phyloP scores from a whole-genome alignment of 2,888 invertebrate species.

The Tuberolachnus salignus region DNA sequence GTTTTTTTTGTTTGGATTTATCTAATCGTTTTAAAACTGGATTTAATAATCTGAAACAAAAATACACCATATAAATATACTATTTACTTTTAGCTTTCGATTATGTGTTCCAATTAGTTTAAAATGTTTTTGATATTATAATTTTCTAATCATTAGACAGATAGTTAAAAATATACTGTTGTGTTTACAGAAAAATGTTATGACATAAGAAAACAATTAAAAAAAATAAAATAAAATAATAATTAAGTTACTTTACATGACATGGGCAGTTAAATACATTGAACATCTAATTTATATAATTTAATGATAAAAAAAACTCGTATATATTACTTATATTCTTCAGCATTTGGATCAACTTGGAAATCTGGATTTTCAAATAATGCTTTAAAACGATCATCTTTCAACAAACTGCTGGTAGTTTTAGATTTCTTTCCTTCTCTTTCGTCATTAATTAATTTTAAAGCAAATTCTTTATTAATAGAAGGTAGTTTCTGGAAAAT shows the following conservation, averaged over 20 bases:
- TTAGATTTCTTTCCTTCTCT: slow-evolving; percentile 67
- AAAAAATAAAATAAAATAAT: too few species aligned
- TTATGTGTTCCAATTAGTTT: background rate
- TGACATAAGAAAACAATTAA: too few species aligned
- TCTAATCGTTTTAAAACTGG: slow-evolving; percentile 85
- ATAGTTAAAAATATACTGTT: too few species aligned
- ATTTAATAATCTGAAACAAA: slow-evolving; percentile 70
- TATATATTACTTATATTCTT: slow-evolving; percentile 73
- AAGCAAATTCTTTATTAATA: slow-evolving; percentile 87
- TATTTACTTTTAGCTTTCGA: too few species aligned
- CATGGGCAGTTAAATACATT: too few species aligned
- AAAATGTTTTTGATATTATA: too few species aligned
- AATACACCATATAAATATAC: background rate
- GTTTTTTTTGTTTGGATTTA: slow-evolving; percentile 71
- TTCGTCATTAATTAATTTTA: slow-evolving; percentile 75
- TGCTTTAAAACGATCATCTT: slow-evolving; percentile 87
- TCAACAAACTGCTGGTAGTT: slow-evolving; percentile 70
- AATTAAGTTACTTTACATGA: too few species aligned
- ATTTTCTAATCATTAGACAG: too few species aligned
- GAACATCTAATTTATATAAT: too few species aligned
- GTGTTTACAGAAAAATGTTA: too few species aligned
- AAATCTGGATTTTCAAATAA: slow-evolving; percentile 93
- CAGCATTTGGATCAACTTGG: slow-evolving; percentile 84
- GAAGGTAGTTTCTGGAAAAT: slow-evolving; percentile 74
- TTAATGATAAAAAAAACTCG: background rate